phyloP scores from a whole-genome alignment of 2,113 vertebrate genomes.

The Pavo muticus region DNA sequence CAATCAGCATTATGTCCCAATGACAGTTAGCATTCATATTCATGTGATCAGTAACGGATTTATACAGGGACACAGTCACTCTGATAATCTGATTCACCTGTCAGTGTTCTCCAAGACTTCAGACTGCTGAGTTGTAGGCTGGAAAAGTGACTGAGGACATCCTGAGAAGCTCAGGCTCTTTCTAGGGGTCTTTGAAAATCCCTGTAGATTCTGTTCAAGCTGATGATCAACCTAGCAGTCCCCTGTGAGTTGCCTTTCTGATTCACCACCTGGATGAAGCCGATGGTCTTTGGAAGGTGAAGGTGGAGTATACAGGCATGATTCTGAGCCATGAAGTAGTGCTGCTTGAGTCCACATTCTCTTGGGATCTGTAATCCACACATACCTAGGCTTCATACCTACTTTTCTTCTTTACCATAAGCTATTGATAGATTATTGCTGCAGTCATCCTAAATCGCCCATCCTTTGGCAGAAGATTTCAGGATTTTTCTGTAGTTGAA shows the following conservation, averaged over 20 bases:
- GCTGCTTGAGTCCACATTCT: not conserved
- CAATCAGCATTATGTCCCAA: not conserved
- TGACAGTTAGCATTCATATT: not conserved
- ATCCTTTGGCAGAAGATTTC: not conserved
- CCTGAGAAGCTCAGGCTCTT: not conserved
- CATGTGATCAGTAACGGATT: not conserved
- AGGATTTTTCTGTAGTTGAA: not conserved
- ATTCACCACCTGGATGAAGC: not conserved
- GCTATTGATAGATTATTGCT: not conserved
- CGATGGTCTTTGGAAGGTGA: not conserved
- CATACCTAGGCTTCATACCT: not conserved
- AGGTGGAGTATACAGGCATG: rapidly evolving
- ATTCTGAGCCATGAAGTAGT: not conserved
- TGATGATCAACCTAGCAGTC: not conserved
- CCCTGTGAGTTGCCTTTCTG: not conserved
- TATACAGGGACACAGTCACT: not conserved
- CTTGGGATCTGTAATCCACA: not conserved
- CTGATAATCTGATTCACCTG: not conserved
- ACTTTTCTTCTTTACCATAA: not conserved
- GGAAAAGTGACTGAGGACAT: not conserved
- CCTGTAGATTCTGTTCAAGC: not conserved
- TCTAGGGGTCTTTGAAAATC: not conserved
- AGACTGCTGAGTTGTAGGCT: not conserved
- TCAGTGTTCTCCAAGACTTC: not conserved
- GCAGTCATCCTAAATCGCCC: not conserved